Evolutionary conservation across 2,113 vertebrate genomes (phyloP), one percentile per base, ranked within the genome.

Genomic region (Pseudorectes ferrugineus): DNA sequence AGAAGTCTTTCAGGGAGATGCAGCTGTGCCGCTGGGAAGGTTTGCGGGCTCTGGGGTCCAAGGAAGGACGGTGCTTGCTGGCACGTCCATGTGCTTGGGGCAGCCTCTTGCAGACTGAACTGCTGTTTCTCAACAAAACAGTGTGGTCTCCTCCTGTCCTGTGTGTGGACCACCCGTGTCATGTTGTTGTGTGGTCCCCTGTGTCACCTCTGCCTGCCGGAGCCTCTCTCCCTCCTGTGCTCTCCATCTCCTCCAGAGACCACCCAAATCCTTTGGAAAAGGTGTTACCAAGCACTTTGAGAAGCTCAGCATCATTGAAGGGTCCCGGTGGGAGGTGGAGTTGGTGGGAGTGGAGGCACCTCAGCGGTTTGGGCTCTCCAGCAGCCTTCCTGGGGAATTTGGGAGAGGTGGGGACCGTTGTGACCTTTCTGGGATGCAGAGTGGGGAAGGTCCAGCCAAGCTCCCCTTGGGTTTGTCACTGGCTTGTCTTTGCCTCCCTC

Each of bases 21-120:
- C 54, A 25, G 31, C 29, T 22, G 5, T 49, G n/a, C 28, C 21
- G 8, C 16, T 5, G 11, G 19, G 6, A 29, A 36, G 18, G 12
- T 33, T 42, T 55, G 18, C 3, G 3, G 29, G 36, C 29, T 28
- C 43, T 23, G 17, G 13, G 13, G 6, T 83, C 33, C 35, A 9
- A 5, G 38, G n/a, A 71, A 62, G 21, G n/a, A 33, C 40, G 7
- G 1, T 21, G 26, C n/a, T 63, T 26, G n/a, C 58, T 46, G 31
- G 40, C 33, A 43, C 4, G 0, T 4, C 35, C 6, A 0, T 2
- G 14, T 8, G 4, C 31, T 77, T 13, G 10, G 83, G 57, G 35
- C 19, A 88, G 23, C 8, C 11, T 71, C 20, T 94, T 46, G 75
- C 48, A 58, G 86, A 13, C n/a, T n/a, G 29, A 63, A 14, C 7